A percentile compares a stretch with the other conserved stretches of the same genome.
These are phyloP conservation scores for Vesta saturnalis DNA, from an alignment of 2,888 invertebrate species.

Conservation along the genomic window DNA sequence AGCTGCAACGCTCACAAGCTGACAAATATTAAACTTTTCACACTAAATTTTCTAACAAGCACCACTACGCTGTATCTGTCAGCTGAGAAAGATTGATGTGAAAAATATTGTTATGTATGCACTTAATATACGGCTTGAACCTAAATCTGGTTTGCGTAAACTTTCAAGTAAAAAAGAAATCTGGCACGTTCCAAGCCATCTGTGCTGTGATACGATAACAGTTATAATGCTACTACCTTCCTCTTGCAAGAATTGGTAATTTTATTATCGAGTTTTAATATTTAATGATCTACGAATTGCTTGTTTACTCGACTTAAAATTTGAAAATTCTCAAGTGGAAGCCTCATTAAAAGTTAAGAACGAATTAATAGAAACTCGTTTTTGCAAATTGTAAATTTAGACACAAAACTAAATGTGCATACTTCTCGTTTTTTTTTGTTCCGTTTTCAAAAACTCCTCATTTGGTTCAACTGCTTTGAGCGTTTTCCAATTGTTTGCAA, in stretches of 20 bases:
- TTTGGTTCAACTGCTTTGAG: slow-evolving; percentile 1
- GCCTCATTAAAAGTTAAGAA: background rate
- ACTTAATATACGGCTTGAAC: background rate
- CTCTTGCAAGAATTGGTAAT: too few species aligned
- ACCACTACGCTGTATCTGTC: background rate
- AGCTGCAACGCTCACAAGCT: background rate
- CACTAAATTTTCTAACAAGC: background rate
- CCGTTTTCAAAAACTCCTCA: background rate
- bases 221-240: too few species aligned
- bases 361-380: background rate
- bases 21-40: slow-evolving; percentile 6
- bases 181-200: too few species aligned
- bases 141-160: too few species aligned
- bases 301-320: background rate
- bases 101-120: background rate
- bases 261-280: too few species aligned
- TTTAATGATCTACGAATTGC: background rate
- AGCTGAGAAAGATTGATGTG: background rate
- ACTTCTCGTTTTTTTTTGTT: background rate
- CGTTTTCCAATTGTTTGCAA: slow-evolving; percentile 11
- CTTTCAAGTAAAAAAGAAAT: too few species aligned
- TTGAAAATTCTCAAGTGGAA: background rate
- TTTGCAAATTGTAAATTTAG: too few species aligned
- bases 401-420: background rate
- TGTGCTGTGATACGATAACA: too few species aligned